Percentiles rank a stretch among this genome's conserved stretches.
Evolutionary conservation across 2,113 vertebrate genomes (phyloP).

Genomic region (Prolemur simus): DNA sequence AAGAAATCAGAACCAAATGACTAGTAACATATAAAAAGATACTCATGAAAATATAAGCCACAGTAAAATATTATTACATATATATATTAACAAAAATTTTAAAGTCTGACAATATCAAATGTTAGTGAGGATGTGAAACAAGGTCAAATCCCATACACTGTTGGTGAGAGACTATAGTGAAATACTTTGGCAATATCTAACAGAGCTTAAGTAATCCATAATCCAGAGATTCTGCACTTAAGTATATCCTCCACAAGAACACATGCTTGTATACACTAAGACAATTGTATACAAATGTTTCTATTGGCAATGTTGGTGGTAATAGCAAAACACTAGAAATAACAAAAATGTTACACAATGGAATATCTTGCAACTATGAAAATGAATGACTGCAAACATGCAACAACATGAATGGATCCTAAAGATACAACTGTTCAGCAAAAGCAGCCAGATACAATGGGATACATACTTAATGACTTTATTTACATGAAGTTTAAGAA

Average conservation of each 20-base stretch:
- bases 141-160: not conserved
- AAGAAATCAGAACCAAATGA: conserved; percentile 28
- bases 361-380: conserved; percentile 29
- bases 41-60: conserved; percentile 12
- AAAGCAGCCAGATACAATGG: conserved; percentile 24
- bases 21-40: conserved; percentile 37
- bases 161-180: not conserved
- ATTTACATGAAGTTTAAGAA: conserved; percentile 34
- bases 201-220: conserved; percentile 24
- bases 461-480: not conserved
- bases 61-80: conserved; percentile 2
- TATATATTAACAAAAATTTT: conserved; percentile 1
- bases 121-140: not conserved
- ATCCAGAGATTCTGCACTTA: not conserved
- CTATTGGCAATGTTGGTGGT: not conserved
- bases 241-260: conserved; percentile 26
- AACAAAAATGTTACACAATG: conserved; percentile 24
- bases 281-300: not conserved
- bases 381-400: conserved; percentile 18
- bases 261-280: conserved; percentile 8
- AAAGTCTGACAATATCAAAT: not conserved
- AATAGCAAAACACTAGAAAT: conserved; percentile 23
- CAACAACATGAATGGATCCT: conserved; percentile 3
- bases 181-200: conserved; percentile 7
- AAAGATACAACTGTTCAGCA: conserved; percentile 7